phyloP scores from a whole-genome alignment of 2,797 vertebrate genomes.

The Malacoctenus gilli region DNA sequence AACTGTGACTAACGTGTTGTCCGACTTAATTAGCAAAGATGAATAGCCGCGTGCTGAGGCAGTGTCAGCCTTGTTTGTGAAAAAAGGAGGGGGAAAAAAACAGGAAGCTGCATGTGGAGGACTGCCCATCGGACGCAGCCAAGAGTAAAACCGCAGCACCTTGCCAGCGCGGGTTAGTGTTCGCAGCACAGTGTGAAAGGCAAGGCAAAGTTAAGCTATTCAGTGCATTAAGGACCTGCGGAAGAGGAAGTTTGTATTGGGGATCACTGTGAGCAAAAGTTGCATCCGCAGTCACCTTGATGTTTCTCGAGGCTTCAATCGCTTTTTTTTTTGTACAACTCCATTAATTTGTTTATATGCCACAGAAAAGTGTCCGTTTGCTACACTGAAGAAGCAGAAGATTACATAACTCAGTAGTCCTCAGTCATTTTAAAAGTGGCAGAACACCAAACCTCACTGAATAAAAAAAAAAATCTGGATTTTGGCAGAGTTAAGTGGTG shows the following conservation, averaged over 20 bases:
- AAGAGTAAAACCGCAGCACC: constrained; percentile 47
- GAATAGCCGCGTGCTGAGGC: constrained; percentile 55
- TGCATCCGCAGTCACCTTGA: constrained; percentile 8
- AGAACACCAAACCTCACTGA: not conserved
- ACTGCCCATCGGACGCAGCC: constrained; percentile 47
- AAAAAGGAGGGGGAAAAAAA: constrained; percentile 7
- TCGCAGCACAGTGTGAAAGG: constrained; percentile 50
- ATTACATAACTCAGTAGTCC: no score
- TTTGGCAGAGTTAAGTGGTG: not conserved
- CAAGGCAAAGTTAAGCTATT: constrained; percentile 48
- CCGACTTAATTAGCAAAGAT: constrained; percentile 77
- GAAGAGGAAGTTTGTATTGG: not conserved
- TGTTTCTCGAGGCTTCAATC: constrained; percentile 5
- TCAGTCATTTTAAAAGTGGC: not conserved
- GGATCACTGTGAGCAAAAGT: not conserved
- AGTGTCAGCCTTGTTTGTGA: constrained; percentile 58
- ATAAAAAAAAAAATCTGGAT: constrained; percentile 1
- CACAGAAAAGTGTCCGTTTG: no score
- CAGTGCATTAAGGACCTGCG: not conserved
- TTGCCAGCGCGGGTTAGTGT: constrained; percentile 50
- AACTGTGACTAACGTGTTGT: constrained; percentile 76
- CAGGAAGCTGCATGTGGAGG: constrained; percentile 33
- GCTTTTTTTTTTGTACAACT: not conserved
- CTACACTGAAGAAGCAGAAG: no score
- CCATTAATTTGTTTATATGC: no score